Conservation (phyloP, 2,797 vertebrate species). For the Simalia tracyae region DNA sequence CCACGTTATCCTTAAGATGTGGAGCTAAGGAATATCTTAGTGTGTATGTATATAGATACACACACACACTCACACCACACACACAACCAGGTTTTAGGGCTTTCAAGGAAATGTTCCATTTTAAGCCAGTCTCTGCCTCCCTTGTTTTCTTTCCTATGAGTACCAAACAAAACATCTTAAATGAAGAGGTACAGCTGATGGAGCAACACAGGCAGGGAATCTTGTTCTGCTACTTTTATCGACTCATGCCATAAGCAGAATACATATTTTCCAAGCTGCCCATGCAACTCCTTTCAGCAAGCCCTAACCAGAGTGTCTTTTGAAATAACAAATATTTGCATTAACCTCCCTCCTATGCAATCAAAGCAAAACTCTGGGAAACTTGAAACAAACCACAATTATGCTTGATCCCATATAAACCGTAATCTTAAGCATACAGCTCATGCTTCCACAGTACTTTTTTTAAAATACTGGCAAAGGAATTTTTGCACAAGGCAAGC, state of each 20-base stretch:
- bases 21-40: too few relatives aligned
- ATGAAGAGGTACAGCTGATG: neutral
- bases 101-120: neutral
- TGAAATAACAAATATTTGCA: slow-evolving; percentile 1
- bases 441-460: neutral
- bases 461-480: neutral
- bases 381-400: neutral
- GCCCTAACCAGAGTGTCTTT: slow-evolving; percentile 44
- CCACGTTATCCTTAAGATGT: too few relatives aligned
- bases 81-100: neutral
- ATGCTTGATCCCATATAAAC: neutral
- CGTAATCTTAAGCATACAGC: neutral
- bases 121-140: neutral
- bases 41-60: too few relatives aligned
- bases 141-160: neutral
- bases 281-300: slow-evolving; percentile 36
- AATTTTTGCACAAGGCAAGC: neutral
- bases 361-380: neutral
- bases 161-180: neutral
- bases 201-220: slow-evolving; percentile 26
- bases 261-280: slow-evolving; percentile 7
- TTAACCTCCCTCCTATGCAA: slow-evolving; percentile 11
- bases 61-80: neutral
- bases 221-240: slow-evolving; percentile 11
- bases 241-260: slow-evolving; percentile 47